Evolutionary conservation across 2,888 invertebrate genomes (phyloP).

Genomic region (Prosapia bicincta): DNA sequence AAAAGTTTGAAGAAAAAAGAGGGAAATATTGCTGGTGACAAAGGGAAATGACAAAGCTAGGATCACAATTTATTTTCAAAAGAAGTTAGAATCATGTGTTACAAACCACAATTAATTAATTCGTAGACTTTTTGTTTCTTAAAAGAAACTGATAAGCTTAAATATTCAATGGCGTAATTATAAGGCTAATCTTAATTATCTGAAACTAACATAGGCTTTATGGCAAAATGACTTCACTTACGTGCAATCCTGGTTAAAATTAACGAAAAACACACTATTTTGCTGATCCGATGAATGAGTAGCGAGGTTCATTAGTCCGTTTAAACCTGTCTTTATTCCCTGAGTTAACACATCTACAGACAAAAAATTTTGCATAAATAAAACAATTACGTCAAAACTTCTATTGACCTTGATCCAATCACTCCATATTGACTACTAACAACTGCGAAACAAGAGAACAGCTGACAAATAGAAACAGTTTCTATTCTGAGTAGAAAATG

Average conservation of each 20-base stretch:
- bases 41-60: no score
- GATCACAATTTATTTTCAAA: no score
- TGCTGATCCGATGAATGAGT: constrained; percentile 25
- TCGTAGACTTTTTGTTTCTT: no score
- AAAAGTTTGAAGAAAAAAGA: no score
- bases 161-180: no score
- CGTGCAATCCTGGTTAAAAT: constrained; percentile 98
- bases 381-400: constrained; percentile 35
- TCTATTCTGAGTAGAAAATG: constrained; percentile 3
- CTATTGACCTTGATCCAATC: constrained; percentile 38
- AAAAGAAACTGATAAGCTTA: no score
- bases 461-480: constrained; percentile 39
- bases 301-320: constrained; percentile 78
- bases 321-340: constrained; percentile 51
- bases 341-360: constrained; percentile 51
- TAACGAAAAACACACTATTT: constrained; percentile 74
- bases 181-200: no score
- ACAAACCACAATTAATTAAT: no score
- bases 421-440: constrained; percentile 39
- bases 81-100: no score
- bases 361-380: constrained; percentile 50
- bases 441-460: constrained; percentile 37
- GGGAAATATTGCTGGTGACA: no score
- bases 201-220: not conserved
- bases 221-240: constrained; percentile 57